Evolutionary conservation across 2,113 vertebrate genomes (phyloP).

Genomic region (Natator depressus): DNA sequence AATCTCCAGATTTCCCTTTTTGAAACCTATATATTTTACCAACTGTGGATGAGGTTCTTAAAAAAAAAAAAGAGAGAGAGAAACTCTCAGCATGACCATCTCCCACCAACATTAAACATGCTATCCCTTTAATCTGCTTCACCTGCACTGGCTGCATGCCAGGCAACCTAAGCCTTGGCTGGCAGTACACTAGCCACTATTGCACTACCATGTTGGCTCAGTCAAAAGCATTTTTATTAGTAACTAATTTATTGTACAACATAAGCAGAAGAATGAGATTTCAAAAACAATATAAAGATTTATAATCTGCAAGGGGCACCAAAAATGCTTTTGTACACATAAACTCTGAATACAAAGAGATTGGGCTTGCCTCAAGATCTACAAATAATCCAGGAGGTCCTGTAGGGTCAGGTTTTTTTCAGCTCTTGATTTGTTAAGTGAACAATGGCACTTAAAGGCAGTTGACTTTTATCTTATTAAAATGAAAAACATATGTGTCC

Average conservation of each 20-base stretch:
- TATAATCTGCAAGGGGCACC: not conserved
- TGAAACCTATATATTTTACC: not conserved
- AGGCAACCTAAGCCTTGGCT: not conserved
- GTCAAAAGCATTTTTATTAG: constrained; percentile 28
- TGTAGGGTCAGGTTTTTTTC: not conserved
- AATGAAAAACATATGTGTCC: not conserved
- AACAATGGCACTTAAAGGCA: not conserved
- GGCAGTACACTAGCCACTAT: not conserved
- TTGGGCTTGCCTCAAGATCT: not conserved
- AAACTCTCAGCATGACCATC: not conserved
- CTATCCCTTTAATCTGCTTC: not conserved
- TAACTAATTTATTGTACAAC: constrained; percentile 1
- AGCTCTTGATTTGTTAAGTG: not conserved
- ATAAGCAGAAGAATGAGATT: not conserved
- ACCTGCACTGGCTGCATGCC: not conserved
- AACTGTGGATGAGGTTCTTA: not conserved
- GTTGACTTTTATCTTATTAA: not conserved
- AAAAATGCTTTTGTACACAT: constrained; percentile 16
- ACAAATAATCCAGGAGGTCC: not conserved
- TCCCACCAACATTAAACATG: not conserved
- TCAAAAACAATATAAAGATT: constrained; percentile 42
- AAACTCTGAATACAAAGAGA: not conserved
- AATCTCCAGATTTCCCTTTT: not conserved
- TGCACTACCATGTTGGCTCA: constrained; percentile 4
- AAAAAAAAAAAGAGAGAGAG: not conserved